Evolutionary conservation across 2,797 vertebrate species (phyloP).

Genomic region (Alcedo atthis): DNA sequence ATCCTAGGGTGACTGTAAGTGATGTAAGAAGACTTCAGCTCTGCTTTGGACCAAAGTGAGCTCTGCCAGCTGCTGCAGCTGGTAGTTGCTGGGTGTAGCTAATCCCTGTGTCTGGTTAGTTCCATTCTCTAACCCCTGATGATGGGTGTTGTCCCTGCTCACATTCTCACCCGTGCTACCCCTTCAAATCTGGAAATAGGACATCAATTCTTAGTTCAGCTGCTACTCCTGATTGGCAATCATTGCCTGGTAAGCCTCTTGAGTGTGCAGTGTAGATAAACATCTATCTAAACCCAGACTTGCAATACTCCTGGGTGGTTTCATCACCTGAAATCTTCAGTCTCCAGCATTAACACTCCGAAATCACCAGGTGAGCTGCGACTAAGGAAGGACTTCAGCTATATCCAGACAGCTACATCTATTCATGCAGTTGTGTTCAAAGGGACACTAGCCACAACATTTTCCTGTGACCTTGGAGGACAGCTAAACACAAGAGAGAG

Average conservation of each 20-base stretch:
- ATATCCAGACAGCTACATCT: neutral
- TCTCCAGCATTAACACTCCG: neutral
- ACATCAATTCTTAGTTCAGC: neutral
- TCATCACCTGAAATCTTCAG: neutral
- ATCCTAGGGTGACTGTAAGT: neutral
- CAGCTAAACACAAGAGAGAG: neutral
- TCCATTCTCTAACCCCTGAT: neutral
- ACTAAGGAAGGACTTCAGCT: neutral
- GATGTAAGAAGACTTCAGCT: neutral
- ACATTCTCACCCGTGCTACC: neutral
- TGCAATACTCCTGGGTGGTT: slow-evolving; percentile 18
- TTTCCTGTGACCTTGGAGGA: neutral
- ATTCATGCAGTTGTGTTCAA: neutral
- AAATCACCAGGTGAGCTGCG: neutral
- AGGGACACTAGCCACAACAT: neutral
- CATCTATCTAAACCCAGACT: neutral
- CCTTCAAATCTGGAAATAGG: neutral
- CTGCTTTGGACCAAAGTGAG: neutral
- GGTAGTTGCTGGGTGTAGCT: neutral
- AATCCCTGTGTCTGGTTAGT: neutral
- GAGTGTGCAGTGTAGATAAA: neutral
- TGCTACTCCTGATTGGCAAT: neutral
- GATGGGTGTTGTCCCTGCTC: neutral
- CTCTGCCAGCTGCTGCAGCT: neutral
- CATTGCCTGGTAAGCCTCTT: neutral